Conservation (phyloP, 2,113 vertebrate species). For the Oncorhynchus masou region DNA sequence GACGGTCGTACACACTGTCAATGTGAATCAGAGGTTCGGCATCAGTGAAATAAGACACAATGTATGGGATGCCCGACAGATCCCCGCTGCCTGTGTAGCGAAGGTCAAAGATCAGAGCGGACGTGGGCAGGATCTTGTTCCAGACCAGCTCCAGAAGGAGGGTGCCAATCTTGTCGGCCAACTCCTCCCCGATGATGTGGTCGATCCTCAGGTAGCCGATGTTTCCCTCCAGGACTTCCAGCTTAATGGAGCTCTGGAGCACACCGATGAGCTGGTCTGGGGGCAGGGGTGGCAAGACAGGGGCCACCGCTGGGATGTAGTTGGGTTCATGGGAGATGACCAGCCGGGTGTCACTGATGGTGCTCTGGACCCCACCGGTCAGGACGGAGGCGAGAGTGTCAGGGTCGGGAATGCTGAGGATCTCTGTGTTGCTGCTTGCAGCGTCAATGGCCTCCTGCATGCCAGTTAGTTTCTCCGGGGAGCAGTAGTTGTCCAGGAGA, state of each 20-base stretch:
- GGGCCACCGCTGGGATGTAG: slow-evolving; percentile 48
- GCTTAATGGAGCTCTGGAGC: slow-evolving; percentile 77
- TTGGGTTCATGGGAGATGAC: slow-evolving; percentile 83
- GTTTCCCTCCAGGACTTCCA: slow-evolving; percentile 83
- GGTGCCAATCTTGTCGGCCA: slow-evolving; percentile 79
- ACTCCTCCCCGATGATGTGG: slow-evolving; percentile 82
- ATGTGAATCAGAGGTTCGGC: slow-evolving; percentile 79
- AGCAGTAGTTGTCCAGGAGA: slow-evolving; percentile 91
- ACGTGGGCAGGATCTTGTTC: slow-evolving; percentile 82
- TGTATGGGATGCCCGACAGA: slow-evolving; percentile 86
- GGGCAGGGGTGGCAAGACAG: slow-evolving; percentile 63
- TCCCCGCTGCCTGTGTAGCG: slow-evolving; percentile 81
- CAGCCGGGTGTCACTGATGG: slow-evolving; percentile 82
- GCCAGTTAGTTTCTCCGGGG: slow-evolving; percentile 85
- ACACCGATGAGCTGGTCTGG: slow-evolving; percentile 78
- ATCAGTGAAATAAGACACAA: slow-evolving; percentile 86
- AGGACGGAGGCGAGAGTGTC: slow-evolving; percentile 78
- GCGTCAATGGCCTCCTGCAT: slow-evolving; percentile 86
- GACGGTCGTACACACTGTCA: slow-evolving; percentile 85
- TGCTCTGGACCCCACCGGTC: slow-evolving; percentile 81
- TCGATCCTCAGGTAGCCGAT: slow-evolving; percentile 90
- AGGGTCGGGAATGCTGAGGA: slow-evolving; percentile 84
- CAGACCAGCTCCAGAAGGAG: slow-evolving; percentile 84
- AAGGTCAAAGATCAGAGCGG: slow-evolving; percentile 88
- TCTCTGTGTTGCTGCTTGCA: slow-evolving; percentile 79